Evolutionary conservation across 92 coral and sea anemone species (phyloP).

Genomic region (Heliopora coerulea): DNA sequence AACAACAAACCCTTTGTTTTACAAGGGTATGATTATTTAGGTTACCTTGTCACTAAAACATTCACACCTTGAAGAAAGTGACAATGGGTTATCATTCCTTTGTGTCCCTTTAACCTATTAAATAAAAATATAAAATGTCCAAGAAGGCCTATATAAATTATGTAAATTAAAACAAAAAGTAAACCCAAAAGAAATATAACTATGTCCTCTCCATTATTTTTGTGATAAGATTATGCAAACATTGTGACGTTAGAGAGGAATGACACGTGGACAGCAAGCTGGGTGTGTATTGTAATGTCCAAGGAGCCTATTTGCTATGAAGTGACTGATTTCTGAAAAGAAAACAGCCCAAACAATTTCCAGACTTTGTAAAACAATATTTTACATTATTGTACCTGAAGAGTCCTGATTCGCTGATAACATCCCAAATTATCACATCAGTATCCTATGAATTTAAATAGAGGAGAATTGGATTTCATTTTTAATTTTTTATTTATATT

Average conservation of each 20-base stretch:
- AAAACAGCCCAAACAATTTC: too few relatives aligned
- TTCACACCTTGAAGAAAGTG: slow-evolving; percentile 67
- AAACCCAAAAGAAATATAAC: neutral
- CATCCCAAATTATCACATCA: slow-evolving; percentile 82
- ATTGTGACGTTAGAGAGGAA: too few relatives aligned
- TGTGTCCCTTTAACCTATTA: slow-evolving; percentile 82
- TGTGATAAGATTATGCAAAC: neutral
- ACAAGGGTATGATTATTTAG: neutral
- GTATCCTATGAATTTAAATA: slow-evolving; percentile 55
- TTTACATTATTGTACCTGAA: slow-evolving; percentile 64
- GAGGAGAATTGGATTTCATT: neutral
- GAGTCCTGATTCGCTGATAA: slow-evolving; percentile 76
- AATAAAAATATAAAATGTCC: neutral
- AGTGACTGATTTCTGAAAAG: too few relatives aligned
- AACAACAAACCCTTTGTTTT: neutral
- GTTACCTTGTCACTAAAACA: slow-evolving; percentile 81
- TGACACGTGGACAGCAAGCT: too few relatives aligned
- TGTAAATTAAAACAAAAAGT: too few relatives aligned
- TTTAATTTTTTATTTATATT: neutral
- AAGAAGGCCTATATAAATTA: too few relatives aligned
- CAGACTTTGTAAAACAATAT: too few relatives aligned
- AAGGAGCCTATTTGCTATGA: too few relatives aligned
- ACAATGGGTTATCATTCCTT: slow-evolving; percentile 86
- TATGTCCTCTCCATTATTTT: neutral
- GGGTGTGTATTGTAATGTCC: too few relatives aligned